Evolutionary conservation across 2,797 vertebrate genomes (phyloP).

Genomic region (Coendou prehensilis): DNA sequence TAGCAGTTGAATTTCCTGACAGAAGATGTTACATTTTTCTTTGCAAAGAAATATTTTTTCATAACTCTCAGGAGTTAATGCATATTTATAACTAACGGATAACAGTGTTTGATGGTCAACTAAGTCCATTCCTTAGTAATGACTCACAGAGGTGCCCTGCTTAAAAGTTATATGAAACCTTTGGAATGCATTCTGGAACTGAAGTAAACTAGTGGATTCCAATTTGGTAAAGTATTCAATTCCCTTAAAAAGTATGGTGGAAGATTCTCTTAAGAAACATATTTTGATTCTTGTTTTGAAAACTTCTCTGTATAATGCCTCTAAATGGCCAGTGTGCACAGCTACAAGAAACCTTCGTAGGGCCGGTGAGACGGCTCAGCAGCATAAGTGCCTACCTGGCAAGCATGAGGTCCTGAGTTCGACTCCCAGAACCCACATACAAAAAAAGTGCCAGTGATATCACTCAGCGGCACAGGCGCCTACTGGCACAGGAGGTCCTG

Average conservation of each 20-base stretch:
- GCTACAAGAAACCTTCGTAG: neutral
- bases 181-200: neutral
- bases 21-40: neutral
- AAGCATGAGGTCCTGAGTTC: too few species aligned
- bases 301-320: neutral
- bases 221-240: neutral
- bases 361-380: too few species aligned
- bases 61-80: neutral
- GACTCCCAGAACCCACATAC: too few species aligned
- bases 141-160: neutral
- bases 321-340: too few species aligned
- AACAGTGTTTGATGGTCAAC: neutral
- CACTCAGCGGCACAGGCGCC: too few species aligned
- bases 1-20: neutral
- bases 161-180: neutral
- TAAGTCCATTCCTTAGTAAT: neutral
- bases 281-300: neutral
- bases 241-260: neutral
- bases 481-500: too few species aligned
- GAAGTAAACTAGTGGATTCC: neutral
- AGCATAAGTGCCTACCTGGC: too few species aligned
- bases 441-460: too few species aligned
- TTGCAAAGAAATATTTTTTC: neutral
- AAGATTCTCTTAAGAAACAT: neutral
- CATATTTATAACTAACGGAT: neutral